Evolutionary conservation across 2,113 vertebrate genomes (phyloP).

Genomic region (Uria aalge): DNA sequence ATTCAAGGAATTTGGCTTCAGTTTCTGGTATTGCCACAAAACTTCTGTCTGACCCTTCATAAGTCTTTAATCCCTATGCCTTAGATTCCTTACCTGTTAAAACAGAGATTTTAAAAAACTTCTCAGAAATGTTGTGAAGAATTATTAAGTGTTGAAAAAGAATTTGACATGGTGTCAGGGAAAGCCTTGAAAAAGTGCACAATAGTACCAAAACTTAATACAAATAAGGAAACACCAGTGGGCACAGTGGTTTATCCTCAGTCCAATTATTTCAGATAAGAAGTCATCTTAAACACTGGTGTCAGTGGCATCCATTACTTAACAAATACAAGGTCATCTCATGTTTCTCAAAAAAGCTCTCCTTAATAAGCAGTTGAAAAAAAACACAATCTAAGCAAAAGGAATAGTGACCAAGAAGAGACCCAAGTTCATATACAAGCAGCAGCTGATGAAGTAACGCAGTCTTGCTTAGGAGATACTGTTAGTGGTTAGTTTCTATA

Average conservation of each 20-base stretch:
- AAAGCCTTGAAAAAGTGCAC: neutral
- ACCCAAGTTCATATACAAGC: neutral
- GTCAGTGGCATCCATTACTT: neutral
- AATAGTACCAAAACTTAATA: neutral
- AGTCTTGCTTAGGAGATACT: neutral
- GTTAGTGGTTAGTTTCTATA: neutral
- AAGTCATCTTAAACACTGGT: neutral
- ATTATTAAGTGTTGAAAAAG: neutral
- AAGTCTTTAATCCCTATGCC: neutral
- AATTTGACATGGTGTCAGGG: neutral
- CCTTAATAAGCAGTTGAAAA: neutral
- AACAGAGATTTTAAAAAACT: neutral
- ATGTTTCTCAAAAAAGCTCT: neutral
- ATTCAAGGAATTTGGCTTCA: neutral
- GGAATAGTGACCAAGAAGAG: neutral
- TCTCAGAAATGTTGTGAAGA: neutral
- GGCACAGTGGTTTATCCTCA: neutral
- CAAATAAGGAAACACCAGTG: neutral
- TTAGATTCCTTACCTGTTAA: neutral
- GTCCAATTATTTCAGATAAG: neutral
- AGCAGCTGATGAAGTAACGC: neutral
- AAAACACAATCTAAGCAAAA: neutral
- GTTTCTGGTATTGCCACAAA: neutral
- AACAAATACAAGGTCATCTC: neutral
- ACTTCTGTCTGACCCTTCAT: neutral